Percentiles rank a stretch among this genome's conserved stretches.
Conservation (phyloP, 2,888 invertebrate species). For the Acleris holmiana region DNA sequence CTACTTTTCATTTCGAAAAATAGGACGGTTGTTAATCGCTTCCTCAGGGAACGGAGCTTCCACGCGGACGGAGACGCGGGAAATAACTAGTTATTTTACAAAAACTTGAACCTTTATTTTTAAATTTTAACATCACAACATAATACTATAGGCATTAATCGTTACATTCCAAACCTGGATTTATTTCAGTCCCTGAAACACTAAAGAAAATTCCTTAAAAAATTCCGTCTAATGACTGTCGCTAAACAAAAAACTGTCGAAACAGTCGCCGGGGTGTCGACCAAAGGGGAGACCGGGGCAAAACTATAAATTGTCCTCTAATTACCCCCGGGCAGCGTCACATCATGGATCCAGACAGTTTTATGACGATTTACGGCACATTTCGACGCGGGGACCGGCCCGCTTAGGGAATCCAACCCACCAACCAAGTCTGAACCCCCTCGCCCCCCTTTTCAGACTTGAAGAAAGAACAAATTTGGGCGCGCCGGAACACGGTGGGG, state of each 20-base stretch:
- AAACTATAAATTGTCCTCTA: constrained; percentile 85
- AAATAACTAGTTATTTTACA: too few species aligned
- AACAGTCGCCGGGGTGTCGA: constrained; percentile 34
- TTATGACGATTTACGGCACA: constrained; percentile 86
- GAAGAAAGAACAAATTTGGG: constrained; percentile 34
- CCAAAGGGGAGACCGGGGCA: constrained; percentile 38
- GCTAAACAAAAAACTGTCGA: constrained; percentile 38
- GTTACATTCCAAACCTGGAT: background rate
- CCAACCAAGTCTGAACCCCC: constrained; percentile 54
- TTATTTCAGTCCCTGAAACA: constrained; percentile 2
- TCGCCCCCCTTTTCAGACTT: constrained; percentile 38
- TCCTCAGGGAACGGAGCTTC: too few species aligned
- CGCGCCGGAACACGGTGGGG: constrained; percentile 37
- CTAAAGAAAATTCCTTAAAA: constrained; percentile 25
- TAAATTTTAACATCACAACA: too few species aligned
- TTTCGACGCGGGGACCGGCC: constrained; percentile 79
- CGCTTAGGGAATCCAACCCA: constrained; percentile 71
- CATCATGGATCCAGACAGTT: constrained; percentile 90
- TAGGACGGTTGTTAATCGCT: too few species aligned
- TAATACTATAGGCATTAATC: too few species aligned
- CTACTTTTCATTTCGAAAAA: too few species aligned
- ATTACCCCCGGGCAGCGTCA: constrained; percentile 87
- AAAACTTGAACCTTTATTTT: too few species aligned
- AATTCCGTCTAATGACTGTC: constrained; percentile 30
- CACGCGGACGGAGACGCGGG: too few species aligned